Evolutionary conservation across 2,113 vertebrate species (phyloP).

Genomic region (Butorides virescens): DNA sequence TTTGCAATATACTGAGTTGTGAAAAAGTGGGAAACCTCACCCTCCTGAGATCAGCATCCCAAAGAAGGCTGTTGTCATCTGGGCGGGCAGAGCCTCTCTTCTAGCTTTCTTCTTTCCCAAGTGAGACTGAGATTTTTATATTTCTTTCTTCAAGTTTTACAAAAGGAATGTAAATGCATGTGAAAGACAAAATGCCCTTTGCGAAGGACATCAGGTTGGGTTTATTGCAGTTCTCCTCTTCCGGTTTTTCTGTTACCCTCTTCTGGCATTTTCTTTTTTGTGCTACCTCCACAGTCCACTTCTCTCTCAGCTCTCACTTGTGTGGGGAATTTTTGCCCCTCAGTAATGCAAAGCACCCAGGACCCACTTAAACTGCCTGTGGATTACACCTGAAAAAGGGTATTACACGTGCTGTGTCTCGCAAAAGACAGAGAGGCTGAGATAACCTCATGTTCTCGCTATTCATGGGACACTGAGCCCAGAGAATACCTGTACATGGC

Average conservation of each 20-base stretch:
- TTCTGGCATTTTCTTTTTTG: not conserved
- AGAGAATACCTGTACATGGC: not conserved
- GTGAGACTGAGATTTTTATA: not conserved
- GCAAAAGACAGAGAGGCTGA: not conserved
- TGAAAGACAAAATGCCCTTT: not conserved
- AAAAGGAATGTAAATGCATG: not conserved
- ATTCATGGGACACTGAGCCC: not conserved
- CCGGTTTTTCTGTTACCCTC: not conserved
- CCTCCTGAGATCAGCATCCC: not conserved
- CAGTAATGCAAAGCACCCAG: not conserved
- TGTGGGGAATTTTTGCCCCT: not conserved
- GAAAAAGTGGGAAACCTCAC: not conserved
- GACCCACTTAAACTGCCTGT: not conserved
- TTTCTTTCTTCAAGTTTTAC: not conserved
- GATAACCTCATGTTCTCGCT: not conserved
- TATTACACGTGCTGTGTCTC: not conserved
- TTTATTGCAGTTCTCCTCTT: not conserved
- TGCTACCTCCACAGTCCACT: not conserved
- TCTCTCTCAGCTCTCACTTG: not conserved
- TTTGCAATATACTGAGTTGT: not conserved
- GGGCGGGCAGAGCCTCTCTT: not conserved
- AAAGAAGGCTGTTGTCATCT: not conserved
- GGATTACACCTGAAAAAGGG: not conserved
- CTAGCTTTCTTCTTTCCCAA: not conserved
- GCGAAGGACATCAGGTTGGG: not conserved